Percentiles rank a stretch among this genome's conserved stretches.
Conservation (phyloP, 2,888 invertebrate genomes). For the Phania funesta region DNA sequence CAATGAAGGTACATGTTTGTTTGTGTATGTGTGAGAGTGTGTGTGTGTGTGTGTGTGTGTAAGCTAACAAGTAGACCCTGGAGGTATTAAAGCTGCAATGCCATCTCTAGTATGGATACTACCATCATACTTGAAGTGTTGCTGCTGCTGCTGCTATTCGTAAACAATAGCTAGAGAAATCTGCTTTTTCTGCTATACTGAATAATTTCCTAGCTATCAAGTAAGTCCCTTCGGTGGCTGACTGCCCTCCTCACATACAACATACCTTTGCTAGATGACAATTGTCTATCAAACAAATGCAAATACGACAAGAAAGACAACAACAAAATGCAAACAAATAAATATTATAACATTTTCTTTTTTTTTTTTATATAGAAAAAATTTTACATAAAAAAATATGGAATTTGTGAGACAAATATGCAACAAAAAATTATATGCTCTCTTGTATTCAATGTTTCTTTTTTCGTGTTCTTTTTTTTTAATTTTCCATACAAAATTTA, state of each 20-base stretch:
- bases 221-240: conserved; percentile 40
- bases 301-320: conserved; percentile 55
- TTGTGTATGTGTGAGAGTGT: conserved; percentile 13
- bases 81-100: conserved; percentile 65
- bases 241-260: conserved; percentile 28
- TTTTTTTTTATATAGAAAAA: conserved; percentile 6
- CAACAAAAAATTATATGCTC: conserved; percentile 55
- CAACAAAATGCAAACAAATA: conserved; percentile 56
- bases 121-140: conserved; percentile 35
- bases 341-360: conserved; percentile 50
- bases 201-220: conserved; percentile 11
- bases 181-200: neutral
- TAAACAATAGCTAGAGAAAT: conserved; percentile 43
- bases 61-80: conserved; percentile 65
- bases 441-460: conserved; percentile 29
- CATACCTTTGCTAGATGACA: conserved; percentile 63
- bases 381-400: conserved; percentile 3
- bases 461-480: conserved; percentile 1
- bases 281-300: conserved; percentile 68
- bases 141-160: neutral
- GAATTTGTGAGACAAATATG: conserved; percentile 60
- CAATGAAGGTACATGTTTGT: conserved; percentile 21
- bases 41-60: conserved; percentile 17
- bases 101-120: conserved; percentile 35
- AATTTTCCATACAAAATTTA: conserved; percentile 55